Percentiles rank a stretch among this genome's conserved stretches.
phyloP scores from a whole-genome alignment of 1,140 invertebrate genomes.

The Babylonia areolata region DNA sequence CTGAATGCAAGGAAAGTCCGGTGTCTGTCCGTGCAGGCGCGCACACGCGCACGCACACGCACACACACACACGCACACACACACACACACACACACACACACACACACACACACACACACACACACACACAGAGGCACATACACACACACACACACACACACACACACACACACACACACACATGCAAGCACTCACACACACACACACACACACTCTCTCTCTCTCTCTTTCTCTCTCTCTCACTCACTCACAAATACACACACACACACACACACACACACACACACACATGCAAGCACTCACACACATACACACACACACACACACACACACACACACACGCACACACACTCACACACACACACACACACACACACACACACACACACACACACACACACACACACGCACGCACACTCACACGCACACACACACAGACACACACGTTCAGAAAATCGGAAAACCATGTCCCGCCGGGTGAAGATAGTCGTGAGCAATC shows the following conservation, averaged over 20 bases:
- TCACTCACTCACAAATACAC: not conserved
- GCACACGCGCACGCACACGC: not conserved
- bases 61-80: not conserved
- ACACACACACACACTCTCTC: not conserved
- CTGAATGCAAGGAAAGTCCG: too few relatives aligned
- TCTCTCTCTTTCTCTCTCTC: not conserved
- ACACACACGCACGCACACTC: too few relatives aligned
- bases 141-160: not conserved
- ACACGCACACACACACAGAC: too few relatives aligned
- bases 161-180: not conserved
- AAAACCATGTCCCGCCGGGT: too few relatives aligned
- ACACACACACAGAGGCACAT: not conserved
- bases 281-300: not conserved
- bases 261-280: conserved; percentile 11
- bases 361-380: not conserved
- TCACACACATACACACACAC: not conserved
- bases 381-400: too few relatives aligned
- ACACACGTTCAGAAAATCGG: too few relatives aligned
- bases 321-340: conserved; percentile 10
- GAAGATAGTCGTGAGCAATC: too few relatives aligned
- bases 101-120: not conserved
- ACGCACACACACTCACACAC: not conserved
- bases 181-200: not conserved
- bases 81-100: not conserved
- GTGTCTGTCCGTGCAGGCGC: not conserved